Evolutionary conservation across 2,113 vertebrate species (phyloP), one percentile per base, ranked within the genome.

Genomic region (Lepus americanus): DNA sequence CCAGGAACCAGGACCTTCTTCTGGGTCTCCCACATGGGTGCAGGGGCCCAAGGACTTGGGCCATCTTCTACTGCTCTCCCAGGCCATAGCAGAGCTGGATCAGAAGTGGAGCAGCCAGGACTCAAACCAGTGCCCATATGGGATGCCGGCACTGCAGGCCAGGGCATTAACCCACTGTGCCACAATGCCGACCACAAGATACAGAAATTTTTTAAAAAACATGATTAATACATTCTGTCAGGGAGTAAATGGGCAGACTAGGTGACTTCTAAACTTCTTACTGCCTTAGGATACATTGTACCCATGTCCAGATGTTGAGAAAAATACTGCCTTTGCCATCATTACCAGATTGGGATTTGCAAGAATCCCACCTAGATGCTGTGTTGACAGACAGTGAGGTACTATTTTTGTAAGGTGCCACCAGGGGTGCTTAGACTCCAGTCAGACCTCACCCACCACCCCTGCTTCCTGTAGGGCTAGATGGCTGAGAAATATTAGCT

Each of bases 321-420:
- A 92, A 89, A 77, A 67, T 12, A 16, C 6, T 77, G 9, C 53
- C 55, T 59, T 73, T 78, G 36, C 39, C 23, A 33, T 76, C 19
- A 9, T 74, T 76, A 86, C 27, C 36, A 87, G 66, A 64, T 63
- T 59, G 9, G n/a, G 20, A 7, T 76, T 91, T 96, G 11, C 4
- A 89, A 73, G 69, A 70, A 20, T 63, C 72, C 55, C 78, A 31
- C 72, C 55, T 83, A 31, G 36, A 25, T 76, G 11, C 10, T 22
- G 0, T 80, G 51, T 44, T 85, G 77, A 17, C 5, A 16, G 29
- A 25, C 1, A 6, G 70, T 64, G 39, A 73, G 79, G 27, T 27
- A 89, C 51, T 94, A 80, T 93, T 89, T 76, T 93, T 80, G 66
- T 91, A 86, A 73, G 69, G 33, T 59, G 33, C 74, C 84, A 63